phyloP scores from a whole-genome alignment of 2,797 vertebrate species.

The Nasua narica region DNA sequence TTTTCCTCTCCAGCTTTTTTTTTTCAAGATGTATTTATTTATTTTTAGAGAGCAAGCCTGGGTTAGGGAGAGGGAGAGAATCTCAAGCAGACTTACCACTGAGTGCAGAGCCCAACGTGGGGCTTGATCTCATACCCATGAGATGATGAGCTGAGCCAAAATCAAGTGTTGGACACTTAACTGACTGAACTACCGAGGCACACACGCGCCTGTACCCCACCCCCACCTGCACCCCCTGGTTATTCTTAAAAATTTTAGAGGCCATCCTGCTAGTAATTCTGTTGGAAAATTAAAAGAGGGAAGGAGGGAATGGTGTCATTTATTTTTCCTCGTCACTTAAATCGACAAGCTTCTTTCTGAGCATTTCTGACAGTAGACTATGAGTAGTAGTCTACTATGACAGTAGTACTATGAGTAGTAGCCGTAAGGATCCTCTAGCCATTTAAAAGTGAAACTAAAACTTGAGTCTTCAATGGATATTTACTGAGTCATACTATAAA shows the following conservation, averaged over 20 bases:
- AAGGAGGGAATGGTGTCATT: rapidly evolving
- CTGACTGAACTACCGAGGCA: no score
- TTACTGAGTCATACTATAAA: background rate
- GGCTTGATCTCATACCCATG: background rate
- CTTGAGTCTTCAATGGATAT: background rate
- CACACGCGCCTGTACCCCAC: no score
- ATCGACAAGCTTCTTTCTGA: background rate
- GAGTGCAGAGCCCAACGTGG: background rate
- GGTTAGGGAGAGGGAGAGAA: background rate
- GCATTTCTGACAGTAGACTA: background rate
- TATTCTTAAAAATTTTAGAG: background rate
- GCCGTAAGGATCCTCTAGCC: background rate
- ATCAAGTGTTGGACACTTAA: background rate
- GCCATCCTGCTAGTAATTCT: background rate
- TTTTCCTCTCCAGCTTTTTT: background rate
- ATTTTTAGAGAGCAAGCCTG: background rate
- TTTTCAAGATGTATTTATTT: background rate
- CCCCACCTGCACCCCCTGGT: background rate
- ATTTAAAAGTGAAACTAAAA: background rate
- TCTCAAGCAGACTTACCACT: background rate
- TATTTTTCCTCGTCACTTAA: background rate
- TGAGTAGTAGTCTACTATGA: no score
- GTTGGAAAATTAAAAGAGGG: background rate
- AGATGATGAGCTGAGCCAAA: background rate
- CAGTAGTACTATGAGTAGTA: background rate